These are phyloP conservation scores for Nibea albiflora DNA, from an alignment of 2,113 vertebrate genomes.

Conservation along the genomic window DNA sequence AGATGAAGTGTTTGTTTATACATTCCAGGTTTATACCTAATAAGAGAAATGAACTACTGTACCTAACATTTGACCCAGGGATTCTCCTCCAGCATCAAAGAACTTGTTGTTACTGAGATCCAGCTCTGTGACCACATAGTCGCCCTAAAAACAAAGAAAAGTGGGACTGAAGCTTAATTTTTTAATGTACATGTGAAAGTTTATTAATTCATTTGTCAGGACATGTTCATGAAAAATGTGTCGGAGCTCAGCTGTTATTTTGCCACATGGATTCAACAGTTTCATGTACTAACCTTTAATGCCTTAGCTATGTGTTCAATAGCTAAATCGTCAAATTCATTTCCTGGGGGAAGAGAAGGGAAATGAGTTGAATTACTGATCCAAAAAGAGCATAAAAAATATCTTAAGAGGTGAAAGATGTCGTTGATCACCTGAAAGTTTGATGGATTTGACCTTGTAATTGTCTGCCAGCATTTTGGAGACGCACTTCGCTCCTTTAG, in stretches of 20 bases:
- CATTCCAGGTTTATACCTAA: background rate
- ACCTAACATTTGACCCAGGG: slow-evolving; percentile 86
- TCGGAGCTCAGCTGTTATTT: background rate
- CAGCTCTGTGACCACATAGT: slow-evolving; percentile 82
- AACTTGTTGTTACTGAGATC: slow-evolving; percentile 87
- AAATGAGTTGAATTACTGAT: background rate
- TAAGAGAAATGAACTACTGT: slow-evolving; percentile 3
- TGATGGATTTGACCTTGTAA: slow-evolving; percentile 72
- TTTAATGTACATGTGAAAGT: background rate
- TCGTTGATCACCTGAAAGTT: slow-evolving; percentile 79
- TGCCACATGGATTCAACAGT: background rate
- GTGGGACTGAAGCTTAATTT: background rate
- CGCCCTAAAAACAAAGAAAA: slow-evolving; percentile 60
- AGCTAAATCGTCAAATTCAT: slow-evolving; percentile 80
- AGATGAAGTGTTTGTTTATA: background rate
- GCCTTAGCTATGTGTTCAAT: slow-evolving; percentile 76
- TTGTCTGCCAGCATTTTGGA: slow-evolving; percentile 79
- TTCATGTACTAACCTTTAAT: slow-evolving; percentile 79
- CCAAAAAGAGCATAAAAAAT: background rate
- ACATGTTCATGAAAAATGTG: background rate
- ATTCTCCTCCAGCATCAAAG: slow-evolving; percentile 78
- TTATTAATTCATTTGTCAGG: background rate
- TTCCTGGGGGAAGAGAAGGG: slow-evolving; percentile 67
- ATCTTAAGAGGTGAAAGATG: background rate
- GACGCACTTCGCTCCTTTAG: slow-evolving; percentile 75